Evolutionary conservation across 2,797 vertebrate genomes (phyloP), one percentile per base, ranked within the genome.

Genomic region (Sphenodon punctatus): DNA sequence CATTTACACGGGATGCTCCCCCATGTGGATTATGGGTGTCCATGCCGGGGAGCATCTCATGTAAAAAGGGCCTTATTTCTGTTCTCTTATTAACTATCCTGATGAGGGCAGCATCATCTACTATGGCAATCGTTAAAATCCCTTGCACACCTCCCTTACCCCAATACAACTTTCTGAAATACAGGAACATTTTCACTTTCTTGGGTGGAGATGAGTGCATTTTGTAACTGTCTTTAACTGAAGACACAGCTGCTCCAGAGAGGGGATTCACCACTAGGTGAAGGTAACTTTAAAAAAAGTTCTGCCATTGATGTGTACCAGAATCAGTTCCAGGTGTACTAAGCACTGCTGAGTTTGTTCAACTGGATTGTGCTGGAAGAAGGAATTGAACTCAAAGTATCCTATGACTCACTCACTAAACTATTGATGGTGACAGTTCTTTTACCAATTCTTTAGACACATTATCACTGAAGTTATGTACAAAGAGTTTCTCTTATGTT

Each of bases 121-220:
- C 41, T 85, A 67, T 85, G 66, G 82, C 27, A 77, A 23, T 48
- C 84, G 80, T 65, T 70, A 80, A 68, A 7, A 56, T 83, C 5
- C 73, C 76, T 88, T 80, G 34, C 43, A 27, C 59, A 42, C n/a
- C 53, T 39, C 30, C 58, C 49, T 78, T 56, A 48, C 60, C 61
- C 22, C 42, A 23, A 23, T 15, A 32, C 20, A 65, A 65, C 30
- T 34, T 59, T n/a, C 53, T 66, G 25, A 30, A 43, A 23, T 36
- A 60, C 10, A 34, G 30, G 10, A 19, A 27, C 43, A 14, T 34
- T 46, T 30, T 72, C 42, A 59, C 30, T 22, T 77, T 53, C 56
- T 30, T 45, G 23, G 58, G 51, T 36, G 38, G 67, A 38, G 36
- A 67, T 4, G 12, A 25, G 39, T 20, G 39, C 17, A 22, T 36